phyloP scores from a whole-genome alignment of 1,140 invertebrate genomes.

The Sitodiplosis mosellana region DNA sequence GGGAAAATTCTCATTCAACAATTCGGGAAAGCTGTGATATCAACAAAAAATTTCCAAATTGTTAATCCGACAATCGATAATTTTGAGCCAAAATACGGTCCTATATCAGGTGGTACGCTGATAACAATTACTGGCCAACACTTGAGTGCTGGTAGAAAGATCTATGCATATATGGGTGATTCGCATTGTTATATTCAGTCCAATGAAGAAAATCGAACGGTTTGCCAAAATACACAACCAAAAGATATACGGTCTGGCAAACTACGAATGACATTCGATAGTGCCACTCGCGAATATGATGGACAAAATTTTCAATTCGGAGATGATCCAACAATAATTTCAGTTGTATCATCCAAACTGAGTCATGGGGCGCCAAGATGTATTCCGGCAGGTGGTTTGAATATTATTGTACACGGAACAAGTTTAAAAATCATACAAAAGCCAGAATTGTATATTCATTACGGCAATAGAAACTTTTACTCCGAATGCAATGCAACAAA shows the following conservation, averaged over 20 bases:
- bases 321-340: slow-evolving; percentile 73
- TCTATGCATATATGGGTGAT: slow-evolving; percentile 75
- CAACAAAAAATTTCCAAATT: slow-evolving; percentile 63
- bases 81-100: slow-evolving; percentile 75
- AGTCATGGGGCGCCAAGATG: slow-evolving; percentile 70
- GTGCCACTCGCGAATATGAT: slow-evolving; percentile 55
- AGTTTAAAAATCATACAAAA: slow-evolving; percentile 77
- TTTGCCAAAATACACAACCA: slow-evolving; percentile 40
- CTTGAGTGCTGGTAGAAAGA: slow-evolving; percentile 87
- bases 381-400: slow-evolving; percentile 81
- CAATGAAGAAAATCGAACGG: slow-evolving; percentile 60
- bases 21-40: too few relatives aligned
- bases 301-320: slow-evolving; percentile 75
- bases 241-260: too few relatives aligned
- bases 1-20: too few relatives aligned
- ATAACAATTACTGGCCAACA: slow-evolving; percentile 76
- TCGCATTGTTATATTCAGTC: slow-evolving; percentile 67
- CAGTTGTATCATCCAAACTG: slow-evolving; percentile 54
- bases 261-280: slow-evolving; percentile 77
- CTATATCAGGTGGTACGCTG: slow-evolving; percentile 80
- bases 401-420: slow-evolving; percentile 70
- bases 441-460: slow-evolving; percentile 83
- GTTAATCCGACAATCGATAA: slow-evolving; percentile 70
- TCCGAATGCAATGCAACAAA: slow-evolving; percentile 59
- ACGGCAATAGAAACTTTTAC: slow-evolving; percentile 60